These are phyloP conservation scores for Anguilla pacifica DNA, from an alignment of 2,797 vertebrate genomes.

Conservation along the genomic window DNA sequence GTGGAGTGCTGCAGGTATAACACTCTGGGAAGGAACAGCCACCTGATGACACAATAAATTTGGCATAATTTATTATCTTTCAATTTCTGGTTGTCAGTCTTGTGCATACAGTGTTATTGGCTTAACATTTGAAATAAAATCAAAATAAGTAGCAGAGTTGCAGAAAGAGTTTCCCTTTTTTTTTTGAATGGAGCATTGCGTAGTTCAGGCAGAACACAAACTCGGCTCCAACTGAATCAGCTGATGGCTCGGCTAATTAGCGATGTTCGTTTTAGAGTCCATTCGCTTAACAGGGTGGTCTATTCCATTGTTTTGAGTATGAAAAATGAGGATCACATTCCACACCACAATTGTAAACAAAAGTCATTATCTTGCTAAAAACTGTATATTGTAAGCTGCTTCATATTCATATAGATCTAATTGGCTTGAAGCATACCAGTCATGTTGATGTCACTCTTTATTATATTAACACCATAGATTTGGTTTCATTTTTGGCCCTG, in stretches of 20 bases:
- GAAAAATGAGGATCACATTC: not conserved
- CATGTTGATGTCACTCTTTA: conserved; percentile 5
- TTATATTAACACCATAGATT: conserved; percentile 22
- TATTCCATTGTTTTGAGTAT: too few species aligned
- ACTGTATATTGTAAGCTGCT: too few species aligned
- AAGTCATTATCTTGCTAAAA: not conserved
- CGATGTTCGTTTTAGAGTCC: too few species aligned
- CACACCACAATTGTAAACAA: not conserved
- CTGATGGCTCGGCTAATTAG: too few species aligned
- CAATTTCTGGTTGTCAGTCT: not conserved
- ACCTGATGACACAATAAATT: not conserved
- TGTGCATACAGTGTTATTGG: not conserved
- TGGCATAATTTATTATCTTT: not conserved
- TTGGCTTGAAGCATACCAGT: not conserved
- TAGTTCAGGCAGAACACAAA: too few species aligned
- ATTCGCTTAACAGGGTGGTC: too few species aligned
- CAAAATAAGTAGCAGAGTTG: too few species aligned
- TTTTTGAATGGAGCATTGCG: too few species aligned
- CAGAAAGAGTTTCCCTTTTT: too few species aligned
- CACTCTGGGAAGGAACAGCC: not conserved
- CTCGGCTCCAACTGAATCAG: too few species aligned
- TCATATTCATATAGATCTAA: too few species aligned
- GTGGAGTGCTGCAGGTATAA: not conserved
- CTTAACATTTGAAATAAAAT: not conserved
- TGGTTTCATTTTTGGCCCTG: not conserved